Evolutionary conservation across 2,797 vertebrate genomes (phyloP).

Genomic region (Lepus oiostolus): DNA sequence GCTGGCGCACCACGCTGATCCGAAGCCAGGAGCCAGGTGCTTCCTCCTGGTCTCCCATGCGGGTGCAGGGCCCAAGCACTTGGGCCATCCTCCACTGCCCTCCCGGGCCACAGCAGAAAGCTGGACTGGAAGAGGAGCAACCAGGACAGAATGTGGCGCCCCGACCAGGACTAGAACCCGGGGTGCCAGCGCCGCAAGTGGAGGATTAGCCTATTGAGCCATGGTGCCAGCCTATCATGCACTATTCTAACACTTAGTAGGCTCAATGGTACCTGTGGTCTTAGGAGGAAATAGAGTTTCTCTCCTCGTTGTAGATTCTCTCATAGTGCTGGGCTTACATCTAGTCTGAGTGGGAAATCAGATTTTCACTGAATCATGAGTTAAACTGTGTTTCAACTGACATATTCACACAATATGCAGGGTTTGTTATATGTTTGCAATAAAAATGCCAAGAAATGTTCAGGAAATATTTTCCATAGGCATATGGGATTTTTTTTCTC

Average conservation of each 20-base stretch:
- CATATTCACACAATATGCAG: not conserved
- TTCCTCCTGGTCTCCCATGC: no score
- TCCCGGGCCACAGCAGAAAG: no score
- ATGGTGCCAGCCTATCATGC: no score
- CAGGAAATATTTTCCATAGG: not conserved
- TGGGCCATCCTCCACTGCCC: no score
- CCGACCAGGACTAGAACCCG: no score
- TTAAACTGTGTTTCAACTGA: conserved; percentile 47
- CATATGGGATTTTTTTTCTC: not conserved
- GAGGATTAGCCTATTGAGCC: no score
- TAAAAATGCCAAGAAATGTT: not conserved
- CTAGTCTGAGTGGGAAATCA: conserved; percentile 3
- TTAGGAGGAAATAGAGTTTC: not conserved
- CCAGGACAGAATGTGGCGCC: no score
- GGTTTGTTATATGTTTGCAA: not conserved
- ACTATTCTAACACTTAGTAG: not conserved
- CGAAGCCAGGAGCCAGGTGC: no score
- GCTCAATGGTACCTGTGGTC: not conserved
- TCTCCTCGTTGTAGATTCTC: not conserved
- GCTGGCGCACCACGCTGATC: no score
- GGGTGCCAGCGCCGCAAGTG: no score
- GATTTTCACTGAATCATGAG: conserved; percentile 31
- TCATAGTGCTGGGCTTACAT: not conserved
- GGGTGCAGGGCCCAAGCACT: no score
- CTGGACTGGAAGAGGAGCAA: no score